Evolutionary conservation across 1,140 invertebrate genomes (phyloP).

Genomic region (Cydia strobilella): DNA sequence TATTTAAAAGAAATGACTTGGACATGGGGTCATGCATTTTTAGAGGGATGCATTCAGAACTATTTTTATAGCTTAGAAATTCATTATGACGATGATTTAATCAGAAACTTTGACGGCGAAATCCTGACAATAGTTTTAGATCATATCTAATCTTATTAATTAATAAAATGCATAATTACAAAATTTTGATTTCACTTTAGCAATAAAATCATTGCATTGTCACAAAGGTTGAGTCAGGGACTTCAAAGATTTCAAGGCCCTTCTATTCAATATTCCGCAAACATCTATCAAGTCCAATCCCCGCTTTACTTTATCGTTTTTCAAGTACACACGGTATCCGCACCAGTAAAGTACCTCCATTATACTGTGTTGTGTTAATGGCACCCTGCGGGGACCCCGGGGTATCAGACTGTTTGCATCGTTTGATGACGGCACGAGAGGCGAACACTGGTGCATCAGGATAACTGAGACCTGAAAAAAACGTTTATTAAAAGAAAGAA

Average conservation of each 20-base stretch:
- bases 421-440: not conserved
- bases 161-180: too few species aligned
- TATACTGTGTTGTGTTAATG: constrained; percentile 1
- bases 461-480: too few species aligned
- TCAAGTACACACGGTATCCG: not conserved
- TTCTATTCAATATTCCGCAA: not conserved
- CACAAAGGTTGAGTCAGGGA: too few species aligned
- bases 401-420: not conserved
- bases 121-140: too few species aligned
- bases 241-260: too few species aligned
- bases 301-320: constrained; percentile 13
- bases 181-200: too few species aligned
- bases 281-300: not conserved
- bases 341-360: not conserved
- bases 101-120: too few species aligned
- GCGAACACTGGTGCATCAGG: not conserved
- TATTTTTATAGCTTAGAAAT: not conserved
- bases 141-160: too few species aligned
- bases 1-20: not conserved
- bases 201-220: too few species aligned
- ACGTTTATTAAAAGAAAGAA: too few species aligned
- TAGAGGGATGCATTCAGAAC: not conserved
- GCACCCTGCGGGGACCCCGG: not conserved
- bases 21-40: not conserved
- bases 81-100: too few species aligned